These are phyloP conservation scores for Phortica okadai DNA, from an alignment of 2,888 invertebrate species.

Conservation along the genomic window DNA sequence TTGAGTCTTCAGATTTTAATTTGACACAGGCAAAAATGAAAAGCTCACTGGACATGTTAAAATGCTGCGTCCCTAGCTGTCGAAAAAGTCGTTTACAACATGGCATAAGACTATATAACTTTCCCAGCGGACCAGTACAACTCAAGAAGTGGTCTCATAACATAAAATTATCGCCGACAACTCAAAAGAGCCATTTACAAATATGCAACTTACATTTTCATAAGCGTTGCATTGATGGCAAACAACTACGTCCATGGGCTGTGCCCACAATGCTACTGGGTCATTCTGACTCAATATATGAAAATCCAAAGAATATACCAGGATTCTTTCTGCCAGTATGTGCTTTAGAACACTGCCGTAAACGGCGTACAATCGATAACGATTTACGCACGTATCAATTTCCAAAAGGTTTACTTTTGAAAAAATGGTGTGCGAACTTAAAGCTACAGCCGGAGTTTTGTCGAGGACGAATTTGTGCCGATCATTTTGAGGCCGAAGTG, in stretches of 20 bases:
- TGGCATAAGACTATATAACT: slow-evolving; percentile 64
- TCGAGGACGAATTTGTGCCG: slow-evolving; percentile 64
- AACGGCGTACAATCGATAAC: slow-evolving; percentile 59
- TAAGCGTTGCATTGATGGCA: slow-evolving; percentile 69
- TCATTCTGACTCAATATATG: slow-evolving; percentile 61
- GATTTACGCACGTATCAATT: slow-evolving; percentile 67
- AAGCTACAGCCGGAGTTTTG: slow-evolving; percentile 58
- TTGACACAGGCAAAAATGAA: slow-evolving; percentile 58
- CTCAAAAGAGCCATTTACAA: slow-evolving; percentile 50
- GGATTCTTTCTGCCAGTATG: slow-evolving; percentile 65
- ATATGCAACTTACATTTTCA: slow-evolving; percentile 69
- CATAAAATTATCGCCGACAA: slow-evolving; percentile 54
- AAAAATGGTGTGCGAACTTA: slow-evolving; percentile 68
- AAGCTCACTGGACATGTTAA: slow-evolving; percentile 51
- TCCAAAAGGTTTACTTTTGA: slow-evolving; percentile 59
- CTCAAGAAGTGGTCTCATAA: slow-evolving; percentile 70
- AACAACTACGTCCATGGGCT: slow-evolving; percentile 64
- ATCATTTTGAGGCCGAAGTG: slow-evolving; percentile 66
- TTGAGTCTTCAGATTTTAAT: not conserved
- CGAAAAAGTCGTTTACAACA: slow-evolving; percentile 64
- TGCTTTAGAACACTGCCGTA: slow-evolving; percentile 63
- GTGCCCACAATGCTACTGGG: slow-evolving; percentile 67
- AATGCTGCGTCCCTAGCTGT: slow-evolving; percentile 63
- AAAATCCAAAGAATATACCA: slow-evolving; percentile 67
- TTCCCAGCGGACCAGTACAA: slow-evolving; percentile 62